Evolutionary conservation across 2,888 invertebrate genomes (phyloP), one percentile per base, ranked within the genome.

Genomic region (Xestia xanthographa): DNA sequence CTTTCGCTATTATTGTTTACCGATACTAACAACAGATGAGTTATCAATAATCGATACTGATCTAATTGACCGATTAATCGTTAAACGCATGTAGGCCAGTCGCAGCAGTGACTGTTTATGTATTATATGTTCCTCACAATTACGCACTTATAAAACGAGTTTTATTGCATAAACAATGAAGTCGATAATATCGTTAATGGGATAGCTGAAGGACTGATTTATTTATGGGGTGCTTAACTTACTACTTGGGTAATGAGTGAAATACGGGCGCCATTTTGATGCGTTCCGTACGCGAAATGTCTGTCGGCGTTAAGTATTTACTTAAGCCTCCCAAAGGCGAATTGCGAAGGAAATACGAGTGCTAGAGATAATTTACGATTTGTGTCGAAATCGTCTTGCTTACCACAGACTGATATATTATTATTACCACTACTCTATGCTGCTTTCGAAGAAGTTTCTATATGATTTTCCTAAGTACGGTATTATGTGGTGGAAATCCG

Each of bases 231-330:
- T 82, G 79, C 76, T 87, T 87, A 76, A 87, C 62, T 82, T 72
- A 63, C 56, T 73, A 83, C 72, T 77, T 87, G 20, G 74, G 62
- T 69, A 77, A 68, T 74, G 87, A 76, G 68, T 85, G 75, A 85
- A 58, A 70, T 75, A 75, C 68, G 72, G 65, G 22, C 62, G 73
- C 66, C 53, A 75, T 79, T 74, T 74, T 87, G 87, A 82, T 75
- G 79, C 66, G 83, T 68, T 85, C 74, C 53, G 65, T 63, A 69
- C 58, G 86, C 87, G 50, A 82, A 87, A 66, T 72, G 69, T 87
- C 86, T 87, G 83, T 78, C 72, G n/a, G 73, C 73, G 71, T 48
- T 75, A 78, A 85, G 78, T 85, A 86, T 86, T 83, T 85, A 75
- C 87, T 87, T 86, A 76, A 70, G 65, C 4, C 48, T 63, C 63